Percentiles rank a stretch among this genome's conserved stretches.
Conservation (phyloP, 2,888 invertebrate species). For the Melanostoma scalare region DNA sequence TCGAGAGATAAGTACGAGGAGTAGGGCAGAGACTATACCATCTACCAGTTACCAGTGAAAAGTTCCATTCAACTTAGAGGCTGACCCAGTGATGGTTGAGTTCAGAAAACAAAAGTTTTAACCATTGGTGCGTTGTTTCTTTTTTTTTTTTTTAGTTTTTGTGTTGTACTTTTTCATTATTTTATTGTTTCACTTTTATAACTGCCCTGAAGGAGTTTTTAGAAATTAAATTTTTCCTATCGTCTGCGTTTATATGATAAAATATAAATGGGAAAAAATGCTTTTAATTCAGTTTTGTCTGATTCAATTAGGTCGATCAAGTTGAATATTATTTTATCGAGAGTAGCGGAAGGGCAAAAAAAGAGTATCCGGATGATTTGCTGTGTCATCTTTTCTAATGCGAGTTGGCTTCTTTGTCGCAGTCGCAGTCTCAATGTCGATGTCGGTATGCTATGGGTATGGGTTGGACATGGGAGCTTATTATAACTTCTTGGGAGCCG, state of each 20-base stretch:
- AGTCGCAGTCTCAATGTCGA: too few species aligned
- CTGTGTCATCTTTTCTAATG: constrained; percentile 23
- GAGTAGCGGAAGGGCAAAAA: not conserved
- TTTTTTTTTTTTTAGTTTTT: constrained; percentile 13
- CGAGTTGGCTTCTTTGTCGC: not conserved
- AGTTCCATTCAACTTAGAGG: not conserved
- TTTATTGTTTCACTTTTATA: constrained; percentile 46
- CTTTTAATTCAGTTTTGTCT: constrained; percentile 66
- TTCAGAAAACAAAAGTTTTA: constrained; percentile 45
- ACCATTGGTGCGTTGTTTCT: not conserved
- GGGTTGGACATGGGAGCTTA: not conserved
- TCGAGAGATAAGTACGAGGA: not conserved
- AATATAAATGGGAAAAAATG: constrained; percentile 17
- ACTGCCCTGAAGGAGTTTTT: constrained; percentile 40
- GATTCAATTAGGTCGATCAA: constrained; percentile 62
- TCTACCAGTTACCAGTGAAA: not conserved
- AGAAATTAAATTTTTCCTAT: constrained; percentile 18
- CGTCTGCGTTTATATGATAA: constrained; percentile 14
- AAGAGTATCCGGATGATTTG: constrained; percentile 31
- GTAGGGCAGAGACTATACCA: constrained; percentile 11
- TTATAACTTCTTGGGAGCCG: constrained; percentile 4
- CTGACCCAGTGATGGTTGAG: constrained; percentile 51
- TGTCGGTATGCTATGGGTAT: not conserved
- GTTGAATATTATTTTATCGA: constrained; percentile 1
- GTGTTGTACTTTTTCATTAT: not conserved